These are phyloP conservation scores for Danaus chrysippus DNA, from an alignment of 2,888 invertebrate genomes.

Conservation along the genomic window DNA sequence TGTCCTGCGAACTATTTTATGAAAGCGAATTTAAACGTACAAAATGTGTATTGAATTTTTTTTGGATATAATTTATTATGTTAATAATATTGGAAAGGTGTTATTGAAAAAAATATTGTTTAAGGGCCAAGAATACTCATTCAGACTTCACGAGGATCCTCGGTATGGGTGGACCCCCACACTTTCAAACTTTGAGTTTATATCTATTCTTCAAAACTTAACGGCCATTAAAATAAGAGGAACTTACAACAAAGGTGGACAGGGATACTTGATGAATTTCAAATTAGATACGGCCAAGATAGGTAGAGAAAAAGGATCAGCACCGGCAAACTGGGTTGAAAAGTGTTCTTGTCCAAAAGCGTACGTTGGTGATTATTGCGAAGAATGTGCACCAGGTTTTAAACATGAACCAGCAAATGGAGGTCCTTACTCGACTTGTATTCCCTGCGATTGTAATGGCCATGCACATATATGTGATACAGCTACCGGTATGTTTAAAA, in stretches of 20 bases:
- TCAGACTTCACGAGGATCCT: constrained; percentile 94
- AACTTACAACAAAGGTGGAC: constrained; percentile 90
- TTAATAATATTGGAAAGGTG: too few relatives aligned
- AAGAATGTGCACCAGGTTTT: constrained; percentile 97
- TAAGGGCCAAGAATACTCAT: constrained; percentile 87
- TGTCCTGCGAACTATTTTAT: constrained; percentile 16
- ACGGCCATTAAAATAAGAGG: constrained; percentile 96
- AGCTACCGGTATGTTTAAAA: constrained; percentile 83
- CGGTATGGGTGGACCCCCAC: constrained; percentile 97
- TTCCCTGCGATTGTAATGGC: constrained; percentile 97
- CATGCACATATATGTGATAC: constrained; percentile 98
- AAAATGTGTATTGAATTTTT: neutral
- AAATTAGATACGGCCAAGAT: constrained; percentile 92
- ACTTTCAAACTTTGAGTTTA: constrained; percentile 91
- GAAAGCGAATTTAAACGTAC: constrained; percentile 16
- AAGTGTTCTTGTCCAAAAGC: constrained; percentile 93
- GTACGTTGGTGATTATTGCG: constrained; percentile 97
- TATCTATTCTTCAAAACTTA: constrained; percentile 94
- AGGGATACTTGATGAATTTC: constrained; percentile 94
- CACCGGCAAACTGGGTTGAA: constrained; percentile 95
- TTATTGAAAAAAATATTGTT: constrained; percentile 36
- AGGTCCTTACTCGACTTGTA: constrained; percentile 95
- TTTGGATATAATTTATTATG: too few relatives aligned
- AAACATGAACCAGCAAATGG: constrained; percentile 94
- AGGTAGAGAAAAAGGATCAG: constrained; percentile 82